These are phyloP conservation scores for Salvator merianae DNA, from an alignment of 2,113 vertebrate species.

Conservation along the genomic window DNA sequence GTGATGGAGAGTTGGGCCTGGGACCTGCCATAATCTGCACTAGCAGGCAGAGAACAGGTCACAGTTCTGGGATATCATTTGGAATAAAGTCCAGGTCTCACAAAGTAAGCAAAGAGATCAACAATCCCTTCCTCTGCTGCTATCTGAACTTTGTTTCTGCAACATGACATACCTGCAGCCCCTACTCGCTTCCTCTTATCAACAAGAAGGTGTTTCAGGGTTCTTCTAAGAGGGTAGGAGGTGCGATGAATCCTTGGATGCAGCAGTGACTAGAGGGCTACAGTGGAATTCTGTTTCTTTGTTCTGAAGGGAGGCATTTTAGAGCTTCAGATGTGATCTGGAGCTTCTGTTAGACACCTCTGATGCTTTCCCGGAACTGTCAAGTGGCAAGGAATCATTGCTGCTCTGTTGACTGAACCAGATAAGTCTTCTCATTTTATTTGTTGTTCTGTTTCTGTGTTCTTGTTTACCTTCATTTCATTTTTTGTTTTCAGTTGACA, in stretches of 20 bases:
- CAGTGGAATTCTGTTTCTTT: background rate
- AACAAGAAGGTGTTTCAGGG: background rate
- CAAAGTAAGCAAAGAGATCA: background rate
- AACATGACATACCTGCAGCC: background rate
- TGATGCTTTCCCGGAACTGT: background rate
- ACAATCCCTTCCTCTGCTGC: background rate
- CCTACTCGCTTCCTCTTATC: background rate
- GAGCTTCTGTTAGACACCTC: background rate
- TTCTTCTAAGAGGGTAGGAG: background rate
- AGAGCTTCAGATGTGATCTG: background rate
- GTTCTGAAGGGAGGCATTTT: background rate
- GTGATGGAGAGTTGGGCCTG: background rate
- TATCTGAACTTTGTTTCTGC: background rate
- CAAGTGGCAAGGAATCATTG: background rate
- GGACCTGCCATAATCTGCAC: no score
- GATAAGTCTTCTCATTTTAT: conserved; percentile 69
- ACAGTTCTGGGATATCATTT: no score
- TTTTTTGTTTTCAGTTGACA: conserved; percentile 92
- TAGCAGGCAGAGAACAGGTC: no score
- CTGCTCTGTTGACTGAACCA: conserved; percentile 22
- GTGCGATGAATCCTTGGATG: background rate
- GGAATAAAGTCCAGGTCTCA: no score
- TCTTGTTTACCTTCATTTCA: conserved; percentile 83
- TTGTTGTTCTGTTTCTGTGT: conserved; percentile 75
- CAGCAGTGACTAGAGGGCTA: background rate